Conservation (phyloP, 2,888 invertebrate species). For the Hemaris fuciformis region DNA sequence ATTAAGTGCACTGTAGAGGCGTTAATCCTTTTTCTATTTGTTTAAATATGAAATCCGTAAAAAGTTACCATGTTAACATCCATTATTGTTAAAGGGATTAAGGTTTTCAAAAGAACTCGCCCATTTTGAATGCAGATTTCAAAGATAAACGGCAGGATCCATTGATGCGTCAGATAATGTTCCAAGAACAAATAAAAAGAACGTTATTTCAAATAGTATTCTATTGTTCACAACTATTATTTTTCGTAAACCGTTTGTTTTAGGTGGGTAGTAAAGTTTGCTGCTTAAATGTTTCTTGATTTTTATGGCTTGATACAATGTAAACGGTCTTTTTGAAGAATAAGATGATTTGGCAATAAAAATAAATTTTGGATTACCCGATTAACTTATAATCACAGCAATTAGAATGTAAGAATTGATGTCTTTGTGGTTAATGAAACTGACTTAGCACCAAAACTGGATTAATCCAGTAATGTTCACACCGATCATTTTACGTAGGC, state of each 20-base stretch:
- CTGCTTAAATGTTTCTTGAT: neutral
- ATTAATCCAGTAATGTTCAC: too few species aligned
- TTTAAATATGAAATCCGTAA: slow-evolving; percentile 14
- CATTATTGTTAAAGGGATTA: neutral
- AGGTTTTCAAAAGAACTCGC: neutral
- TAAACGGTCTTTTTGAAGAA: neutral
- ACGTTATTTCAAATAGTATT: neutral
- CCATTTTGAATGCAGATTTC: neutral
- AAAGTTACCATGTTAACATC: slow-evolving; percentile 26
- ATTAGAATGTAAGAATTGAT: too few species aligned
- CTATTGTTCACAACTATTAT: neutral
- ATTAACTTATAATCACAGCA: neutral
- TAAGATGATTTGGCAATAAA: neutral
- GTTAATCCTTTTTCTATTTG: slow-evolving; percentile 55
- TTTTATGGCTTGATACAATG: neutral
- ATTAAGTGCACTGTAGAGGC: slow-evolving; percentile 59
- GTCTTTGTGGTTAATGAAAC: too few species aligned
- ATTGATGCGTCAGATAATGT: neutral
- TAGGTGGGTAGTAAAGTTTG: neutral
- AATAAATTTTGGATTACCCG: neutral
- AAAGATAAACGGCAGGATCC: neutral
- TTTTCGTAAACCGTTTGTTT: neutral
- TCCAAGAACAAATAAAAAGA: neutral
- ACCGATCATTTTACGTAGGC: too few species aligned
- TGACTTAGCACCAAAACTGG: too few species aligned